phyloP scores from a whole-genome alignment of 2,797 vertebrate genomes.

The Cryptoblepharus egeriae region DNA sequence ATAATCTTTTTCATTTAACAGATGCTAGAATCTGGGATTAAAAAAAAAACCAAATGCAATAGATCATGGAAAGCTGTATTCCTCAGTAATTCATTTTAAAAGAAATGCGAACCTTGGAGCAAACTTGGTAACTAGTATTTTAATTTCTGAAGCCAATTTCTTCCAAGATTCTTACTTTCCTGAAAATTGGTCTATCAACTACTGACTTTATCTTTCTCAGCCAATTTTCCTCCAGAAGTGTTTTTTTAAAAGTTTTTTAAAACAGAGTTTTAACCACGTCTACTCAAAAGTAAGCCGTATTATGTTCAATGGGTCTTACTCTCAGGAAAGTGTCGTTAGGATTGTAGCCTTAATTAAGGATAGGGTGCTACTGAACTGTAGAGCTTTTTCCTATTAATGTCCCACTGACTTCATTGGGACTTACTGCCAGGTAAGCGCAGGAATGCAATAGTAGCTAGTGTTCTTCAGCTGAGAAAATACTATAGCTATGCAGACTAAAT shows the following conservation, averaged over 20 bases:
- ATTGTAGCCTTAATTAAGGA: background rate
- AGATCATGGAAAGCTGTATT: conserved; percentile 64
- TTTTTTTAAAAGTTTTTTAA: background rate
- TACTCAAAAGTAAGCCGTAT: no score
- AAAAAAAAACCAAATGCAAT: conserved; percentile 62
- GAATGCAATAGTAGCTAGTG: background rate
- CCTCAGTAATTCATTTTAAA: conserved; percentile 56
- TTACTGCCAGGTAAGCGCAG: background rate
- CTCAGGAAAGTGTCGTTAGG: no score
- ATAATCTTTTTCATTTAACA: conserved; percentile 60
- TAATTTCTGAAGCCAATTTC: conserved; percentile 4
- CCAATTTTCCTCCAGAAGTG: background rate
- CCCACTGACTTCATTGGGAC: background rate
- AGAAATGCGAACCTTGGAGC: conserved; percentile 1
- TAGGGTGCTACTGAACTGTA: background rate
- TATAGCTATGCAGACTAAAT: background rate
- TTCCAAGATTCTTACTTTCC: conserved; percentile 26
- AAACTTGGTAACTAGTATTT: background rate
- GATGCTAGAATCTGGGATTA: conserved; percentile 59
- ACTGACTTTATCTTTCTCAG: background rate
- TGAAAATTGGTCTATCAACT: background rate
- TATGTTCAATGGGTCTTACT: no score
- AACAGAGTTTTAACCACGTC: no score
- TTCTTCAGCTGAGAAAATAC: background rate
- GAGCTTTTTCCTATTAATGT: background rate